These are phyloP conservation scores for Phymorhynchus buccinoides DNA, from an alignment of 1,140 invertebrate species.

Conservation along the genomic window DNA sequence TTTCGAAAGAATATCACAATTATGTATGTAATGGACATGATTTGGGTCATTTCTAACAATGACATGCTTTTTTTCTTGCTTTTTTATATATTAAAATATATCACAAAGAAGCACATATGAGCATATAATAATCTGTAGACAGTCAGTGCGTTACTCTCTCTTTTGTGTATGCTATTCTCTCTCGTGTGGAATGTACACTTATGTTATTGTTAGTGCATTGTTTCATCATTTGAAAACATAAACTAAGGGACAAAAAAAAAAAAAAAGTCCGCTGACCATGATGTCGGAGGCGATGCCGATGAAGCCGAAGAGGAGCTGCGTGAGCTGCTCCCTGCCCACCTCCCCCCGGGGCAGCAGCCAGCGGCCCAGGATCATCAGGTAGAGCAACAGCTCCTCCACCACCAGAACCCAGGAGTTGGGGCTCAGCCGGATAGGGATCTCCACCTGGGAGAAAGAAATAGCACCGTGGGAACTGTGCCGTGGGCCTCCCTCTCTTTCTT, in stretches of 20 bases:
- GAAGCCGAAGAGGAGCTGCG: conserved; percentile 88
- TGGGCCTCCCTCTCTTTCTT: no score
- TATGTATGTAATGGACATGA: no score
- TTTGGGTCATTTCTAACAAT: no score
- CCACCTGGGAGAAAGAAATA: conserved; percentile 46
- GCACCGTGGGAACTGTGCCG: background rate
- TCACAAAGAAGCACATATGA: no score
- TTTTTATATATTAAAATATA: no score
- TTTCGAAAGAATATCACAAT: no score
- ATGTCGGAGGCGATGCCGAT: conserved; percentile 90
- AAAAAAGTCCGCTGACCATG: conserved; percentile 73
- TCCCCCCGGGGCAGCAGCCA: conserved; percentile 92
- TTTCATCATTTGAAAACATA: background rate
- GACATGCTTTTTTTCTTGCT: no score
- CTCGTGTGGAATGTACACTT: no score
- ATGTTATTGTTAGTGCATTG: no score
- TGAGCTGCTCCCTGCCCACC: conserved; percentile 91
- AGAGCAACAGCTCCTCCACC: conserved; percentile 87
- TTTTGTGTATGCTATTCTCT: no score
- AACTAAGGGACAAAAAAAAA: background rate
- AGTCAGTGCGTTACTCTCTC: no score
- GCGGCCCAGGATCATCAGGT: conserved; percentile 88
- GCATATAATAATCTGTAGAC: no score
- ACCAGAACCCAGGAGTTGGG: conserved; percentile 79
- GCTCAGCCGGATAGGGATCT: conserved; percentile 52